These are phyloP conservation scores for Diaperis boleti DNA, from an alignment of 2,888 invertebrate genomes.

Conservation along the genomic window DNA sequence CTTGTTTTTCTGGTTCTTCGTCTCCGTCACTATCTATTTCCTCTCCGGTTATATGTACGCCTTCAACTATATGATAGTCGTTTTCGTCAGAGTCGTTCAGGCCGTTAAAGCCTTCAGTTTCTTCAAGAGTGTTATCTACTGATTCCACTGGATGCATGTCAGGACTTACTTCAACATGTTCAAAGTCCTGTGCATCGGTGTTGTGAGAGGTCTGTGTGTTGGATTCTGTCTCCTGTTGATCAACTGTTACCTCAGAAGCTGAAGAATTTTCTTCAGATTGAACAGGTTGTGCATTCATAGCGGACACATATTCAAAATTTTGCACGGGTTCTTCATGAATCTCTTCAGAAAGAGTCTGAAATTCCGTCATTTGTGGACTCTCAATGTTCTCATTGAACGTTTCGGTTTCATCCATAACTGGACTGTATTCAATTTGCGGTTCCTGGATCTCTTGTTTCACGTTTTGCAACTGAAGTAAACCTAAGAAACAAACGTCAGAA, in stretches of 20 bases:
- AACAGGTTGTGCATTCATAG: too few species aligned
- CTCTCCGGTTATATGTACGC: constrained; percentile 58
- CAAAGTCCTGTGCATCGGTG: too few species aligned
- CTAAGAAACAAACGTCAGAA: background rate
- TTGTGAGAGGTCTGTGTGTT: too few species aligned
- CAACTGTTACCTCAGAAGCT: too few species aligned
- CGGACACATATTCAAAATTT: too few species aligned
- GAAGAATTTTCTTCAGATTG: too few species aligned
- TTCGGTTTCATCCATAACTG: too few species aligned
- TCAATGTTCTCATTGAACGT: background rate
- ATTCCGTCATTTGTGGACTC: background rate
- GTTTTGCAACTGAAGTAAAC: constrained; percentile 1
- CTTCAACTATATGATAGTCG: constrained; percentile 49
- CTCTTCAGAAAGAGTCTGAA: background rate
- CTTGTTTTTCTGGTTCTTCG: background rate
- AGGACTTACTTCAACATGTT: constrained; percentile 26
- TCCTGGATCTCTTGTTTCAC: constrained; percentile 26
- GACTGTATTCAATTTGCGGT: too few species aligned
- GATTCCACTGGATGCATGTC: background rate
- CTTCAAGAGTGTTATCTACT: background rate
- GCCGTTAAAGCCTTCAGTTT: constrained; percentile 40
- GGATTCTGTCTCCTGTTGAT: too few species aligned
- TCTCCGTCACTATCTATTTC: constrained; percentile 1
- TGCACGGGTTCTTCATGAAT: too few species aligned
- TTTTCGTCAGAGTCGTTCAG: constrained; percentile 34